phyloP scores from a whole-genome alignment of 1,140 invertebrate species.

The Ptiloglossa arizonensis region DNA sequence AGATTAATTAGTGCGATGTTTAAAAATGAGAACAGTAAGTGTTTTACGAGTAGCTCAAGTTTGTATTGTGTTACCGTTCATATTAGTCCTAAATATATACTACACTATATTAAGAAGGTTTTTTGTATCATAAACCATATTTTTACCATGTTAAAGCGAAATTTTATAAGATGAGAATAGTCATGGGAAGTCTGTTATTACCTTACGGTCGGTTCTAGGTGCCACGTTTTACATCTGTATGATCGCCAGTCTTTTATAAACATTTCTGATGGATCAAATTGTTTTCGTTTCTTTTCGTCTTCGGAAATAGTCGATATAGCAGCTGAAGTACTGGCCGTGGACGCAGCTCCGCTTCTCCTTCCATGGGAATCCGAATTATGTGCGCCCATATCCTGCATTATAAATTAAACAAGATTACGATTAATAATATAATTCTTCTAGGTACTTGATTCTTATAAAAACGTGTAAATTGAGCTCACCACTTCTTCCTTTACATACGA shows the following conservation, averaged over 20 bases:
- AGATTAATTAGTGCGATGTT: neutral
- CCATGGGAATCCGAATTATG: slow-evolving; percentile 80
- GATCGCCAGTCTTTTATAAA: slow-evolving; percentile 94
- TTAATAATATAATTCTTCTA: neutral
- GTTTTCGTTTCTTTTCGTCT: slow-evolving; percentile 80
- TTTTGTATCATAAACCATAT: no score
- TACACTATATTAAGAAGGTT: no score
- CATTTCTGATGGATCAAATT: slow-evolving; percentile 83
- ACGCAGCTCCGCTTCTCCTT: slow-evolving; percentile 62
- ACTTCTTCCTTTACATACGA: slow-evolving; percentile 96
- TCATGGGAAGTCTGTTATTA: slow-evolving; percentile 74
- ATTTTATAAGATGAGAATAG: neutral
- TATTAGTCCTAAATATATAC: no score
- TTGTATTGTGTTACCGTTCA: no score
- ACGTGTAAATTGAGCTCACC: slow-evolving; percentile 81
- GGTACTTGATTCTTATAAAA: neutral
- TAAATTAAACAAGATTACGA: slow-evolving; percentile 53
- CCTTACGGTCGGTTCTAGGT: slow-evolving; percentile 97
- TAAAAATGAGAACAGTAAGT: neutral
- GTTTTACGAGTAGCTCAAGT: no score
- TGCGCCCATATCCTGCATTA: slow-evolving; percentile 74
- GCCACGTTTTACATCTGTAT: slow-evolving; percentile 98
- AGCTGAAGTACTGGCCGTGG: slow-evolving; percentile 51
- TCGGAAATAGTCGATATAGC: slow-evolving; percentile 70
- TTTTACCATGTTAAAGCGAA: neutral